phyloP scores from a whole-genome alignment of 2,888 invertebrate species.

The Rhingia campestris region DNA sequence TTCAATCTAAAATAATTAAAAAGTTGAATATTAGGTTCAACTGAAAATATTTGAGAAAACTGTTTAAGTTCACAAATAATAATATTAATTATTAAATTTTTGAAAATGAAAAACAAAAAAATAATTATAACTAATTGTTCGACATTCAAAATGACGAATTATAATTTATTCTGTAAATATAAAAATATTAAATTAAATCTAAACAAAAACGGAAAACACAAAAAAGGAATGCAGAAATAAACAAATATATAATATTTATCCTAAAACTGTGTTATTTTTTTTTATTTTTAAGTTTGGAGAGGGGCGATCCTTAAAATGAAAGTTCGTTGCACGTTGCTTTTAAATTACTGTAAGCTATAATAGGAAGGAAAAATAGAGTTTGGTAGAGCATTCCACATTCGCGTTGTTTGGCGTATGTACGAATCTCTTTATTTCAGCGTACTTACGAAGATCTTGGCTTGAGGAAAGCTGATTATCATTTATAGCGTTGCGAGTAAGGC shows the following conservation, averaged over 20 bases:
- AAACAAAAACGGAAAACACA: conserved; percentile 48
- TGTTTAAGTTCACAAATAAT: conserved; percentile 61
- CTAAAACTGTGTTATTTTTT: conserved; percentile 33
- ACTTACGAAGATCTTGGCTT: too few relatives aligned
- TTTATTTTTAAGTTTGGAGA: background rate
- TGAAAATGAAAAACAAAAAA: conserved; percentile 42
- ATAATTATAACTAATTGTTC: conserved; percentile 50
- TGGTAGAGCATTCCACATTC: too few relatives aligned
- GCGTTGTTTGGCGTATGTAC: too few relatives aligned
- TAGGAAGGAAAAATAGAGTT: too few relatives aligned
- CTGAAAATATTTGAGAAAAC: conserved; percentile 57
- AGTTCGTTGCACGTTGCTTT: too few relatives aligned
- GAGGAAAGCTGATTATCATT: too few relatives aligned
- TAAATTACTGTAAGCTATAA: too few relatives aligned
- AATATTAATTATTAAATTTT: conserved; percentile 60
- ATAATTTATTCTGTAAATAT: conserved; percentile 70
- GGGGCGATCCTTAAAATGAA: too few relatives aligned
- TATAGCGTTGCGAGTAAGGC: too few relatives aligned
- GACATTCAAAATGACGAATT: conserved; percentile 70
- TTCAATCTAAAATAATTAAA: conserved; percentile 70
- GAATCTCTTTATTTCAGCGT: too few relatives aligned
- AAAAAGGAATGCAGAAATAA: conserved; percentile 62
- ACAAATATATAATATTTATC: conserved; percentile 74
- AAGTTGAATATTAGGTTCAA: conserved; percentile 62
- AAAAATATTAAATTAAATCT: conserved; percentile 35